These are phyloP conservation scores for Drosophila yakuba DNA, from an alignment of 1,140 invertebrate genomes.

Conservation along the genomic window DNA sequence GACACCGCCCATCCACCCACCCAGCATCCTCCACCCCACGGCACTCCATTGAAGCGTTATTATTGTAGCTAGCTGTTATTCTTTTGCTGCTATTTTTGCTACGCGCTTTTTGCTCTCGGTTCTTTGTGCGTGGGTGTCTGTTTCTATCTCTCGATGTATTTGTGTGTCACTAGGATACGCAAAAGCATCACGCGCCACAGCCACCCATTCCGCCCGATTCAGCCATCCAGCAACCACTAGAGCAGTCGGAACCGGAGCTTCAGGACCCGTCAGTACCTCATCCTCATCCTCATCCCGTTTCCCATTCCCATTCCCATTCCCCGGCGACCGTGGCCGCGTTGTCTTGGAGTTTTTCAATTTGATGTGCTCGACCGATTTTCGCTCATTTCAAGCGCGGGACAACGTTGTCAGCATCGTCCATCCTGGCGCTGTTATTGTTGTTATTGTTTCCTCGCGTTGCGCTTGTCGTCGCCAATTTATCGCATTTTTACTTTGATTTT, in stretches of 20 bases:
- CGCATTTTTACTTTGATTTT: slow-evolving; percentile 83
- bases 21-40: slow-evolving; percentile 13
- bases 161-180: slow-evolving; percentile 82
- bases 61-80: slow-evolving; percentile 74
- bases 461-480: slow-evolving; percentile 81
- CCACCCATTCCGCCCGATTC: not conserved
- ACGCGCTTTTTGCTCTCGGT: slow-evolving; percentile 66
- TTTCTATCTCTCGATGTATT: slow-evolving; percentile 52
- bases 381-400: slow-evolving; percentile 75
- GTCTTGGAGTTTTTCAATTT: slow-evolving; percentile 82
- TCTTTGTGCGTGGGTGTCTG: slow-evolving; percentile 53
- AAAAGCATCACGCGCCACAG: slow-evolving; percentile 69
- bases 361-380: slow-evolving; percentile 82
- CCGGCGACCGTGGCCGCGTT: slow-evolving; percentile 30
- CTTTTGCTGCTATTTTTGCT: slow-evolving; percentile 57
- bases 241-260: slow-evolving; percentile 12
- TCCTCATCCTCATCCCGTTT: not conserved
- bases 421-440: slow-evolving; percentile 40
- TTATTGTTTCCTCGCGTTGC: slow-evolving; percentile 60
- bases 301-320: not conserved
- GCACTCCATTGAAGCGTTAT: slow-evolving; percentile 52
- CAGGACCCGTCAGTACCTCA: slow-evolving; percentile 19
- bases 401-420: slow-evolving; percentile 45
- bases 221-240: not conserved
- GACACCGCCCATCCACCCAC: not conserved